phyloP scores from a whole-genome alignment of 92 coral and sea anemone species.

The Bergia sp. region DNA sequence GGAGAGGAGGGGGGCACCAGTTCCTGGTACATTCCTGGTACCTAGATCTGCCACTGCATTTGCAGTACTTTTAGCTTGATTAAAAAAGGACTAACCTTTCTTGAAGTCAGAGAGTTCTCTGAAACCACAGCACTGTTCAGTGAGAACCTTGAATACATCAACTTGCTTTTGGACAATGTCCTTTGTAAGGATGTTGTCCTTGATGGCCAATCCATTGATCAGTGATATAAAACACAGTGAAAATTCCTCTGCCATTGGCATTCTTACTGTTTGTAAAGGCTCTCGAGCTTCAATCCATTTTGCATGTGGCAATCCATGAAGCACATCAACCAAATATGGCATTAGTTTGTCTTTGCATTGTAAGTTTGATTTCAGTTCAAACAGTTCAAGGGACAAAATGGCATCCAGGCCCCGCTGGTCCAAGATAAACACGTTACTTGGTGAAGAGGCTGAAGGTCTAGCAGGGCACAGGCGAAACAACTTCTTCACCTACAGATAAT shows the following conservation, averaged over 20 bases:
- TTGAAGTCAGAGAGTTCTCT: slow-evolving; percentile 66
- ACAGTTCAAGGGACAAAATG: slow-evolving; percentile 81
- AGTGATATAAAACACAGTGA: slow-evolving; percentile 87
- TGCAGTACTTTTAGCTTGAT: too few species aligned
- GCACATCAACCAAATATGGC: slow-evolving; percentile 88
- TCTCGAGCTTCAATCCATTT: slow-evolving; percentile 85
- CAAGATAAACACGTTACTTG: slow-evolving; percentile 54
- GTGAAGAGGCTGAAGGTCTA: slow-evolving; percentile 60
- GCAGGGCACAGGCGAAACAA: slow-evolving; percentile 90
- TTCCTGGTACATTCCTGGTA: too few species aligned
- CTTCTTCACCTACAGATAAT: slow-evolving; percentile 74
- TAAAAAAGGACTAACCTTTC: slow-evolving; percentile 66
- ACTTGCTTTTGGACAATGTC: slow-evolving; percentile 70
- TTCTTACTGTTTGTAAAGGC: slow-evolving; percentile 45
- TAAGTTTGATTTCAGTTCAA: slow-evolving; percentile 80
- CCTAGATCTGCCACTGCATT: too few species aligned
- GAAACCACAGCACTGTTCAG: slow-evolving; percentile 73
- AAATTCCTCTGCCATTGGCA: slow-evolving; percentile 91
- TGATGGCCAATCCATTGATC: slow-evolving; percentile 78
- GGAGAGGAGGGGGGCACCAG: too few species aligned
- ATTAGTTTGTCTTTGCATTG: slow-evolving; percentile 86
- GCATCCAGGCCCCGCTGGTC: slow-evolving; percentile 94
- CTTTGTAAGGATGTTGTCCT: slow-evolving; percentile 65
- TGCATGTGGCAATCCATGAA: slow-evolving; percentile 76
- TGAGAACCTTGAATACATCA: slow-evolving; percentile 70